These are phyloP conservation scores for Hymenopus coronatus DNA, from an alignment of 2,888 invertebrate genomes.

Conservation along the genomic window DNA sequence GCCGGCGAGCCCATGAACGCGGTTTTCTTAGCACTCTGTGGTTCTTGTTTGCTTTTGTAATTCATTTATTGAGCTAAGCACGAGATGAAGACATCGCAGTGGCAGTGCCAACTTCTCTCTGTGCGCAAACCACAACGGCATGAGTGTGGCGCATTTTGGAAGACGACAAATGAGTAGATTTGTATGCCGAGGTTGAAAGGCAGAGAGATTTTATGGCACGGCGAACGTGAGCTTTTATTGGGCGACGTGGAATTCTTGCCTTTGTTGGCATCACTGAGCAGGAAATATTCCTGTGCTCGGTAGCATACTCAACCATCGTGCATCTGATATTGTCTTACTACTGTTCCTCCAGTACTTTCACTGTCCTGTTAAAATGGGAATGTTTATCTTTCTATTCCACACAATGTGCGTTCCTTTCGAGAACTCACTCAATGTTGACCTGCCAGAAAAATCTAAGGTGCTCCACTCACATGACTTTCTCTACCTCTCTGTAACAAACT, in stretches of 20 bases:
- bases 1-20: no score
- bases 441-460: neutral
- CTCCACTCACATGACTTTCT: no score
- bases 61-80: no score
- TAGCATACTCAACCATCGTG: neutral
- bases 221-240: neutral
- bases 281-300: neutral
- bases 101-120: neutral
- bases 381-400: neutral
- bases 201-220: neutral
- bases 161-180: neutral
- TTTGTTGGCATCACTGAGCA: neutral
- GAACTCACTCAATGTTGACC: neutral
- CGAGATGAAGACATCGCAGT: neutral
- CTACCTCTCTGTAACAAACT: no score
- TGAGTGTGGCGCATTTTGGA: neutral
- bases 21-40: no score
- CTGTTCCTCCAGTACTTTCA: neutral
- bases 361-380: neutral
- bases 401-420: neutral
- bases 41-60: no score
- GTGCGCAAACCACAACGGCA: neutral
- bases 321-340: slow-evolving; percentile 3
- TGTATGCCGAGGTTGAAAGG: neutral
- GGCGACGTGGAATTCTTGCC: neutral